Conservation (phyloP, 2,888 invertebrate genomes). For the Cecidostiba fungosa region DNA sequence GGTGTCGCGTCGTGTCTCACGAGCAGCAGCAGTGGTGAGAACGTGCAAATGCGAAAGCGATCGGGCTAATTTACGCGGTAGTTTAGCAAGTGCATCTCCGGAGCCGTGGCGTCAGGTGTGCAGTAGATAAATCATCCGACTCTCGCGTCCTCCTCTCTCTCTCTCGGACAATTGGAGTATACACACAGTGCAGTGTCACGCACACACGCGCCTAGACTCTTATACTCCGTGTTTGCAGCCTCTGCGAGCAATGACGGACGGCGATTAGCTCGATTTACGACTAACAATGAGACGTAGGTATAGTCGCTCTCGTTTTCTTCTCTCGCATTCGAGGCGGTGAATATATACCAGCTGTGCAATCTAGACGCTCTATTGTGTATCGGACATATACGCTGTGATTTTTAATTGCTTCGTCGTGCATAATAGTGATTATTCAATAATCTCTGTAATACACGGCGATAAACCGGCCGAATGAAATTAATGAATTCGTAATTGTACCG, state of each 20-base stretch:
- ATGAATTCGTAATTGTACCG: not conserved
- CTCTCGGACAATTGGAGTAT: conserved; percentile 19
- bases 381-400: not conserved
- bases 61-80: conserved; percentile 46
- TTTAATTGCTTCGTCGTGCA: not conserved
- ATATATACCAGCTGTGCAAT: not conserved
- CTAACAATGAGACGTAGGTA: conserved; percentile 45
- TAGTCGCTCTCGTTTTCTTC: conserved; percentile 1
- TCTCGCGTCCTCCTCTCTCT: too few species aligned
- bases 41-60: conserved; percentile 48
- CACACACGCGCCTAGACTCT: not conserved
- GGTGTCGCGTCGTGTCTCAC: conserved; percentile 1
- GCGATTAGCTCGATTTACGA: conserved; percentile 61
- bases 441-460: not conserved
- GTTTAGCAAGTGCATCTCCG: conserved; percentile 53
- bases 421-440: not conserved
- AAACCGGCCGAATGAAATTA: not conserved
- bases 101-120: conserved; percentile 45
- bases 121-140: conserved; percentile 55
- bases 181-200: not conserved
- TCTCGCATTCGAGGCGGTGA: not conserved
- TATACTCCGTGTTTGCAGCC: not conserved
- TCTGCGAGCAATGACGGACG: conserved; percentile 22
- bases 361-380: not conserved
- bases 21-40: not conserved